Percentiles rank a stretch among this genome's conserved stretches.
Evolutionary conservation across 2,888 invertebrate species (phyloP).

Genomic region (Agonopterix subpropinquella): DNA sequence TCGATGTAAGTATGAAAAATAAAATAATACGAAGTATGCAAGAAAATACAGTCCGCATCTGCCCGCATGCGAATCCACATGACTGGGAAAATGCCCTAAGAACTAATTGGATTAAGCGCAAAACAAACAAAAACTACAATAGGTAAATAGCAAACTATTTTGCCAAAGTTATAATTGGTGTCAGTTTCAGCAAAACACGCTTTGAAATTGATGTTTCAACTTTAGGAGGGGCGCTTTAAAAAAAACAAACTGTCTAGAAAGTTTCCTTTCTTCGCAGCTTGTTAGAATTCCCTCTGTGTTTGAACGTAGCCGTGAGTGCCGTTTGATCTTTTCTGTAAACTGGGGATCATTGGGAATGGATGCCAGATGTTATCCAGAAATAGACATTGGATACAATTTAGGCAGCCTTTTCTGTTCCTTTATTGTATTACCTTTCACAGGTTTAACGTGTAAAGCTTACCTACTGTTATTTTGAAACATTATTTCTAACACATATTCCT

Average conservation of each 20-base stretch:
- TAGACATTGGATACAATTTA: background rate
- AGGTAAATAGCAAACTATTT: background rate
- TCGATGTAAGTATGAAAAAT: no score
- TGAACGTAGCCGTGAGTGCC: background rate
- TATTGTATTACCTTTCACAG: no score
- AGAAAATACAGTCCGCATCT: no score
- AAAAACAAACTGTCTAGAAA: background rate
- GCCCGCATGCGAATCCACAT: no score
- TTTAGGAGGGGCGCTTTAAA: background rate
- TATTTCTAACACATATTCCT: no score
- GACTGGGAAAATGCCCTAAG: no score
- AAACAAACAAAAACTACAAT: no score
- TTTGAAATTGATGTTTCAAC: slow-evolving; percentile 1
- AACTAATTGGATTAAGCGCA: no score
- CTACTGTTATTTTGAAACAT: no score
- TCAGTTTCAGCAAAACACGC: background rate
- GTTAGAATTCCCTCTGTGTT: background rate
- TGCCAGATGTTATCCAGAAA: background rate
- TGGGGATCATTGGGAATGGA: background rate
- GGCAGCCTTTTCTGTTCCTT: no score
- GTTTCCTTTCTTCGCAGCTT: background rate
- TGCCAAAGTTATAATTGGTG: background rate
- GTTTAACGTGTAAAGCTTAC: no score
- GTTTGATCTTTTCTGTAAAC: background rate
- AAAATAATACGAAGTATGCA: no score